These are phyloP conservation scores for Peromyscus polionotus DNA, from an alignment of 2,113 vertebrate species.

Conservation along the genomic window DNA sequence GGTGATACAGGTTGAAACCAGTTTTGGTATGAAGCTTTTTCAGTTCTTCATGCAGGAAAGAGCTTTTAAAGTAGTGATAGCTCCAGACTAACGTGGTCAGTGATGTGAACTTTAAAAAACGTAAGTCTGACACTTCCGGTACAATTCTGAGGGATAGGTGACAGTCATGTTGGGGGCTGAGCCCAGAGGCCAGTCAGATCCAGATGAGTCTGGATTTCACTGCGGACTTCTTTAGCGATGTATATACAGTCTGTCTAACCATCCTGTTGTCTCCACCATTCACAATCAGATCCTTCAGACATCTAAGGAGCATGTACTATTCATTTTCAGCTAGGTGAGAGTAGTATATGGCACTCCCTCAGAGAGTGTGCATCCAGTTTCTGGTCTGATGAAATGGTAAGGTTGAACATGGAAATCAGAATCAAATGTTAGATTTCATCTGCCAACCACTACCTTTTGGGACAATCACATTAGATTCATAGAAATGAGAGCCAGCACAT, in stretches of 20 bases:
- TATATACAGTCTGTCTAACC: too few relatives aligned
- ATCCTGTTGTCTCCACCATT: background rate
- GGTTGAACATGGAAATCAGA: background rate
- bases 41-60: background rate
- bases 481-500: background rate
- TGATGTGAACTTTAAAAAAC: background rate
- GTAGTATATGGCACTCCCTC: background rate
- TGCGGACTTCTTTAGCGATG: background rate
- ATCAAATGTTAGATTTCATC: background rate
- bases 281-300: background rate
- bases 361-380: background rate
- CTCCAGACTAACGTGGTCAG: background rate
- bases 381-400: background rate
- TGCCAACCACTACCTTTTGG: background rate
- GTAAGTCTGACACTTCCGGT: background rate
- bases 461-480: background rate
- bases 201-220: background rate
- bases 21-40: background rate
- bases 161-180: background rate
- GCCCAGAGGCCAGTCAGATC: background rate
- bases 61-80: background rate
- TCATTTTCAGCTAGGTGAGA: background rate
- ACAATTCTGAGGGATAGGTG: background rate
- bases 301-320: background rate
- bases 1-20: background rate